Evolutionary conservation across 2,888 invertebrate species (phyloP).

Genomic region (Mesorhabditis spiculigera): DNA sequence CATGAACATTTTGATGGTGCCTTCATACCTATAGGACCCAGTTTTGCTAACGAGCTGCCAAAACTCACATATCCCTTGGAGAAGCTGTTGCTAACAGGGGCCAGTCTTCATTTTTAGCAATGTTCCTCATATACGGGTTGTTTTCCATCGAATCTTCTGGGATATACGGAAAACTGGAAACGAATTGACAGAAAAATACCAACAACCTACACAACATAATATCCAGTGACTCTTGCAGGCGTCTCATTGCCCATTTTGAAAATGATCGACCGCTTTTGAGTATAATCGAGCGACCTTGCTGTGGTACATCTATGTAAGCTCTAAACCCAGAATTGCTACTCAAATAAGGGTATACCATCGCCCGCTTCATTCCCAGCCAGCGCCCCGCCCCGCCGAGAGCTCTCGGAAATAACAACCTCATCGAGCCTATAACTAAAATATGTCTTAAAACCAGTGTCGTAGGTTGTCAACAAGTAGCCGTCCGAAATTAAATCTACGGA

Average conservation of each 20-base stretch:
- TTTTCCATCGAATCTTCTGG: conserved; percentile 56
- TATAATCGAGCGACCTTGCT: too few relatives aligned
- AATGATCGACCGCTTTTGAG: conserved; percentile 35
- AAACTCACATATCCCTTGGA: conserved; percentile 26
- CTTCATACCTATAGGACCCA: conserved; percentile 45
- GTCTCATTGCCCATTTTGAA: conserved; percentile 53
- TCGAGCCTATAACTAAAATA: too few relatives aligned
- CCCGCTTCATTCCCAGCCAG: too few relatives aligned
- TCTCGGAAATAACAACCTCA: too few relatives aligned
- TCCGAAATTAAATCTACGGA: too few relatives aligned
- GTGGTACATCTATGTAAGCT: too few relatives aligned
- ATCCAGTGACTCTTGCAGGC: conserved; percentile 43
- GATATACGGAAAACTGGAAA: conserved; percentile 48
- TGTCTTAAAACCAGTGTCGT: too few relatives aligned
- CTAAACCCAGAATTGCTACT: too few relatives aligned
- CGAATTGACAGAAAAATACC: not conserved
- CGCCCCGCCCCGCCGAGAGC: too few relatives aligned
- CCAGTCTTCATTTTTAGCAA: conserved; percentile 54
- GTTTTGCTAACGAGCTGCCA: not conserved
- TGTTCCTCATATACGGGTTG: conserved; percentile 50
- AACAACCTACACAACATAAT: conserved; percentile 45
- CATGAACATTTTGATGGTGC: conserved; percentile 52
- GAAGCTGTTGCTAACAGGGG: conserved; percentile 47
- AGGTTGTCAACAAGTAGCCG: too few relatives aligned
- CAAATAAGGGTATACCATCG: too few relatives aligned